phyloP scores from a whole-genome alignment of 2,113 vertebrate species.

The Sigmodon hispidus region DNA sequence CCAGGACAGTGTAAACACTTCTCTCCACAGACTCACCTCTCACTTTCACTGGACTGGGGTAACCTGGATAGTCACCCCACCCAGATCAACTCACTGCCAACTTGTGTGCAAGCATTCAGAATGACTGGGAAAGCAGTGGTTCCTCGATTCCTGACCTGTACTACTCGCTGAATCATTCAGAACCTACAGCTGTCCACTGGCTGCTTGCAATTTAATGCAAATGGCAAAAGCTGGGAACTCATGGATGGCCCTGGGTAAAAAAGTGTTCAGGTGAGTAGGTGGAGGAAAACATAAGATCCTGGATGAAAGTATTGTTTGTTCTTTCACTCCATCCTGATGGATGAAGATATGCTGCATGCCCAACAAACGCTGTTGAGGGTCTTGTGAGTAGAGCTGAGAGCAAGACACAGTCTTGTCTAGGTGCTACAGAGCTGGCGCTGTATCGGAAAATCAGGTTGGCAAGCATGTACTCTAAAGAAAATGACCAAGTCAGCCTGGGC shows the following conservation, averaged over 20 bases:
- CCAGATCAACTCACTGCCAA: background rate
- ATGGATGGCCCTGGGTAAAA: background rate
- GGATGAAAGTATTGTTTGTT: background rate
- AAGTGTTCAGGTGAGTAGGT: background rate
- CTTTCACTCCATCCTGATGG: background rate
- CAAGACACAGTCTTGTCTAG: accelerated
- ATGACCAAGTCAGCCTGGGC: background rate
- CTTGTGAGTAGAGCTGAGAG: background rate
- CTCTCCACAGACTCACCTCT: background rate
- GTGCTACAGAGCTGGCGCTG: background rate
- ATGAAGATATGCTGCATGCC: background rate
- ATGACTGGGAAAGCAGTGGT: background rate
- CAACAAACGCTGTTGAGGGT: background rate
- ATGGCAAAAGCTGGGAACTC: accelerated
- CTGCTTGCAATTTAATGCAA: background rate
- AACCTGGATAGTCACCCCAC: background rate
- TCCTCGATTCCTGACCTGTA: background rate
- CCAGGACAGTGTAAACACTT: background rate
- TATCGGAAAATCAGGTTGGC: background rate
- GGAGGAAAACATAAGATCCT: accelerated
- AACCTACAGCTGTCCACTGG: background rate
- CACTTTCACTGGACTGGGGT: background rate
- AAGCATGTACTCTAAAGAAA: background rate
- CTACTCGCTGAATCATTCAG: background rate
- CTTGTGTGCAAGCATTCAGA: background rate